Conservation (phyloP, 2,888 invertebrate genomes). For the Orgyia antiqua region DNA sequence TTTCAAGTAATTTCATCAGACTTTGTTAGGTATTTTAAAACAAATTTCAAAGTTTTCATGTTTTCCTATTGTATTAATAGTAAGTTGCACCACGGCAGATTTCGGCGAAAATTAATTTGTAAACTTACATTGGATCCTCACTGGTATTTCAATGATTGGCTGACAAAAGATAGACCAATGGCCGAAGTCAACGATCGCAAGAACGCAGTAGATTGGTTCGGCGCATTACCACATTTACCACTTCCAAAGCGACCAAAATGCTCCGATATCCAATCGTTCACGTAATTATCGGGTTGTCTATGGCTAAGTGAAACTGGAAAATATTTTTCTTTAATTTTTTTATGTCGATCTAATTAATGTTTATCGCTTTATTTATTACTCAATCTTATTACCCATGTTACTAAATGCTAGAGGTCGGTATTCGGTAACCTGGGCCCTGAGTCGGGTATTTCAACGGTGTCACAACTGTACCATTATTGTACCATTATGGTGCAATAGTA, state of each 20-base stretch:
- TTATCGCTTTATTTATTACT: no score
- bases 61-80: slow-evolving; percentile 27
- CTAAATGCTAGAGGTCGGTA: no score
- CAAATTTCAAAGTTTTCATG: slow-evolving; percentile 29
- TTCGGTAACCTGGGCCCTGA: no score
- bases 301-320: slow-evolving; percentile 38
- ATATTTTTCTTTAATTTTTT: no score
- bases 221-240: slow-evolving; percentile 84
- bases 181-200: slow-evolving; percentile 86
- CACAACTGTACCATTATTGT: no score
- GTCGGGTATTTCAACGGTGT: no score
- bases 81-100: slow-evolving; percentile 42
- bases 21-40: slow-evolving; percentile 26
- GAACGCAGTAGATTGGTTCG: slow-evolving; percentile 85
- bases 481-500: no score
- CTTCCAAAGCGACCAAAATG: slow-evolving; percentile 76
- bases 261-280: slow-evolving; percentile 63
- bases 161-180: slow-evolving; percentile 91
- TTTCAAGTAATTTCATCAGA: slow-evolving; percentile 48
- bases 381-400: no score
- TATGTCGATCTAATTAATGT: no score
- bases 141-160: slow-evolving; percentile 94
- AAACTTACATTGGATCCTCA: slow-evolving; percentile 74
- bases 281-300: slow-evolving; percentile 67
- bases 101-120: slow-evolving; percentile 58